phyloP scores from a whole-genome alignment of 64 coral and sea anemone species.

The Stylophora pistillata region DNA sequence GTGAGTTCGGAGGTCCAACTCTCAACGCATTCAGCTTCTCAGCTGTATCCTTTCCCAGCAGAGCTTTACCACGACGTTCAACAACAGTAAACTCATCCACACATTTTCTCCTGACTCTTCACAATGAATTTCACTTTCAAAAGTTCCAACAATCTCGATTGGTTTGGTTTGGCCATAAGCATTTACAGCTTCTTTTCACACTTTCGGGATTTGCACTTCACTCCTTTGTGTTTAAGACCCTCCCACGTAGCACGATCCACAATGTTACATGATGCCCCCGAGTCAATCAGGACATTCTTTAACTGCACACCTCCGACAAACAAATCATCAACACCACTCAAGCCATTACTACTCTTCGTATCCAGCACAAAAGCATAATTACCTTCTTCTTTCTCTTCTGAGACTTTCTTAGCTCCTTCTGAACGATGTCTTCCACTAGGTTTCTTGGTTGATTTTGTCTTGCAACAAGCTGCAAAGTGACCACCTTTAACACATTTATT shows the following conservation, averaged over 20 bases:
- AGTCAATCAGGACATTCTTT: conserved; percentile 59
- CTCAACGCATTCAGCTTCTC: conserved; percentile 54
- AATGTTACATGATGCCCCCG: conserved; percentile 60
- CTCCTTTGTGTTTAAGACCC: conserved; percentile 57
- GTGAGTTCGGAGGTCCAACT: conserved; percentile 52
- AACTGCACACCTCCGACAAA: conserved; percentile 57
- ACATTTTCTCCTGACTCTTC: conserved; percentile 25
- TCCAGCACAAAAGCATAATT: neutral
- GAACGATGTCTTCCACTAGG: neutral
- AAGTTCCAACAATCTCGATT: conserved; percentile 54
- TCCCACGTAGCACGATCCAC: conserved; percentile 56
- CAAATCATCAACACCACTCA: no score
- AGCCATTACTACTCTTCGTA: neutral
- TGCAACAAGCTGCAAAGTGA: conserved; percentile 43
- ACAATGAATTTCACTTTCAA: conserved; percentile 47
- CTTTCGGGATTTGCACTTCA: conserved; percentile 38
- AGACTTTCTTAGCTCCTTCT: neutral
- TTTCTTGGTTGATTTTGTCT: neutral
- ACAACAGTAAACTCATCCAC: conserved; percentile 56
- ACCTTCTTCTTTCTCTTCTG: neutral
- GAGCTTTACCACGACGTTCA: conserved; percentile 39
- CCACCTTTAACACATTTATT: conserved; percentile 3
- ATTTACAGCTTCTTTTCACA: conserved; percentile 56
- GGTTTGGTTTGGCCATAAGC: conserved; percentile 65
- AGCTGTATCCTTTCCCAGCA: conserved; percentile 50